phyloP scores from a whole-genome alignment of 1,140 invertebrate genomes.

The Ylistrum balloti region DNA sequence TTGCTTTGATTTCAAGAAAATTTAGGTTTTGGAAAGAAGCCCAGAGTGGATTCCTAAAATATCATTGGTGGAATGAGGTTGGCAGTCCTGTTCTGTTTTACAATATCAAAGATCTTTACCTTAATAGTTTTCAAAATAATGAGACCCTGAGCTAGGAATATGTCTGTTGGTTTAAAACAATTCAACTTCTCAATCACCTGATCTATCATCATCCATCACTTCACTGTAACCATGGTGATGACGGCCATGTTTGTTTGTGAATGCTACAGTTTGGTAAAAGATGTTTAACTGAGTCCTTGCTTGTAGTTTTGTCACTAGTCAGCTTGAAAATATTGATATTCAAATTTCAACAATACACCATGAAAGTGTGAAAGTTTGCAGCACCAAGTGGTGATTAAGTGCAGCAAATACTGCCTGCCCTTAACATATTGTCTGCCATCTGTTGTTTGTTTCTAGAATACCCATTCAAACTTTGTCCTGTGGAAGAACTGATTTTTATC shows the following conservation, averaged over 20 bases:
- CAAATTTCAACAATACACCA: neutral
- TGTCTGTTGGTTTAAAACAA: neutral
- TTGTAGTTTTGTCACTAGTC: neutral
- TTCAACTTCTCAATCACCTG: neutral
- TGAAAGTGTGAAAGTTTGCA: neutral
- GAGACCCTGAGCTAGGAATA: neutral
- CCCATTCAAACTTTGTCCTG: neutral
- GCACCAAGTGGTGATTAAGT: neutral
- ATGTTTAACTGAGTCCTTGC: neutral
- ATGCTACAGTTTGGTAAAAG: neutral
- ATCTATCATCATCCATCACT: conserved; percentile 19
- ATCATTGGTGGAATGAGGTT: too few species aligned
- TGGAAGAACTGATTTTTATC: neutral
- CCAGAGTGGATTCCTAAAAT: too few species aligned
- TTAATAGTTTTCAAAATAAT: neutral
- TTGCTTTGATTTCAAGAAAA: too few species aligned
- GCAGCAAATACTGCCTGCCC: neutral
- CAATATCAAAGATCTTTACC: too few species aligned
- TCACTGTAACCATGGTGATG: neutral
- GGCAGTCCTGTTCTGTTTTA: too few species aligned
- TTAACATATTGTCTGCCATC: neutral
- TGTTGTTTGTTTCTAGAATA: neutral
- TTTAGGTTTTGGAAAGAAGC: too few species aligned
- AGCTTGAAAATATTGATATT: neutral
- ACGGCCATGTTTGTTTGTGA: neutral